Evolutionary conservation across 2,888 invertebrate genomes (phyloP), one percentile per base, ranked within the genome.

Genomic region (Oligia strigilis): DNA sequence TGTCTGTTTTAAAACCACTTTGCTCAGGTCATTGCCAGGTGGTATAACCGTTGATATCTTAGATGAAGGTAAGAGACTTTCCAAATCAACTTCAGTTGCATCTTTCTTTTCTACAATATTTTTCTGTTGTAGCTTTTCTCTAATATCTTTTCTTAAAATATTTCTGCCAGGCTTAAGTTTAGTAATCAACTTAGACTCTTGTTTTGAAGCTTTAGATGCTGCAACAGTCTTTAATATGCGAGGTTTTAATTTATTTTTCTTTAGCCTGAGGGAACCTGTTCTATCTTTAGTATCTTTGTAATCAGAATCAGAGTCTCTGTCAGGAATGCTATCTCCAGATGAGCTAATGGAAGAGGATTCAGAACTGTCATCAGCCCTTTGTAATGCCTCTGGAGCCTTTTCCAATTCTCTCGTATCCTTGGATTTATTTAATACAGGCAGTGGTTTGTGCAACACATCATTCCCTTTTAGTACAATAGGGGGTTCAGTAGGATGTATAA

Each of bases 291-390:
- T 92, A 76, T 97, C 97, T 89, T 97, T 97, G 80, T 98, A 97
- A 88, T 97, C 97, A 82, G 97, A 97, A 94, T 98, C 98, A 55
- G 97, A 97, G 89, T 98, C 98, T 92, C 97, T 97, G 79, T 98
- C 98, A 70, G 97, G 97, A 74, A 95, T 93, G 90, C 97, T 97
- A 43, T 97, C 97, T 83, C 97, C 97, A 66, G 97, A 96, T 75
- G 97, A 96, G 88, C 96, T 97, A 64, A 93, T 91, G 14, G 96
- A 96, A 73, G 97, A 95, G 75, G 97, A 94, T 92, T 98, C 96
- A 91, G 94, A 95, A 93, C 96, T 93, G 90, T 97, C 96, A 90
- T 97, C 93, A 90, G 96, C 95, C 89, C 95, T 94, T 92, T 95
- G 85, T 90, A 94, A 86, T 91, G 92, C 88, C 89, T 95, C 89